A percentile compares a stretch with the other conserved stretches of the same genome.
Evolutionary conservation across 2,113 vertebrate species (phyloP).

Genomic region (Limnothrissa miodon): DNA sequence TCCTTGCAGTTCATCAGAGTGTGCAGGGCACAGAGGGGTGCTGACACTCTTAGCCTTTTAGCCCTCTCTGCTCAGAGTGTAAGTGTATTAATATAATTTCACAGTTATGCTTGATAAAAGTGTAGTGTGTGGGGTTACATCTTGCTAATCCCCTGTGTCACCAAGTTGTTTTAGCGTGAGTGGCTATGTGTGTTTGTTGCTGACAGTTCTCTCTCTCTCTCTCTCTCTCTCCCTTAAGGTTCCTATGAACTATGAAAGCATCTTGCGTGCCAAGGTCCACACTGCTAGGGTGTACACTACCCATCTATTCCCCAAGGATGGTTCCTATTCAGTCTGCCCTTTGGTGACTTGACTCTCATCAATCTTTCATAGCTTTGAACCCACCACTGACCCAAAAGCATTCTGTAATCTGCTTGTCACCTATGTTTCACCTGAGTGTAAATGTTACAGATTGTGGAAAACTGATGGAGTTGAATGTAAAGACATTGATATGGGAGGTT

Average conservation of each 20-base stretch:
- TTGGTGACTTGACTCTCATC: neutral
- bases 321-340: neutral
- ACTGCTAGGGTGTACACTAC: neutral
- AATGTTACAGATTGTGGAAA: slow-evolving; percentile 10
- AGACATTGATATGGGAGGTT: neutral
- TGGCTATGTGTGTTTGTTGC: slow-evolving; percentile 34
- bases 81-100: slow-evolving; percentile 47
- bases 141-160: slow-evolving; percentile 34
- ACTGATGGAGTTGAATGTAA: neutral
- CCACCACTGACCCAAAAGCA: neutral
- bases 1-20: slow-evolving; percentile 47
- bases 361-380: slow-evolving; percentile 9
- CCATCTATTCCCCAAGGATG: neutral
- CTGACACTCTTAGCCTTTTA: slow-evolving; percentile 52
- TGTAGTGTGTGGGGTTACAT: neutral
- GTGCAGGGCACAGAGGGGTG: slow-evolving; percentile 44
- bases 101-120: slow-evolving; percentile 37
- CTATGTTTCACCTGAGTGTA: neutral
- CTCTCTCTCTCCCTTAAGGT: slow-evolving; percentile 44
- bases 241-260: slow-evolving; percentile 19
- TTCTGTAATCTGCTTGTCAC: neutral
- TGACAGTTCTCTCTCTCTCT: slow-evolving; percentile 58
- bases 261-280: slow-evolving; percentile 19
- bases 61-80: slow-evolving; percentile 33
- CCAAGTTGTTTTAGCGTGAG: slow-evolving; percentile 22